Conservation (phyloP, 1,140 invertebrate species). For the Pogonus chalceus region DNA sequence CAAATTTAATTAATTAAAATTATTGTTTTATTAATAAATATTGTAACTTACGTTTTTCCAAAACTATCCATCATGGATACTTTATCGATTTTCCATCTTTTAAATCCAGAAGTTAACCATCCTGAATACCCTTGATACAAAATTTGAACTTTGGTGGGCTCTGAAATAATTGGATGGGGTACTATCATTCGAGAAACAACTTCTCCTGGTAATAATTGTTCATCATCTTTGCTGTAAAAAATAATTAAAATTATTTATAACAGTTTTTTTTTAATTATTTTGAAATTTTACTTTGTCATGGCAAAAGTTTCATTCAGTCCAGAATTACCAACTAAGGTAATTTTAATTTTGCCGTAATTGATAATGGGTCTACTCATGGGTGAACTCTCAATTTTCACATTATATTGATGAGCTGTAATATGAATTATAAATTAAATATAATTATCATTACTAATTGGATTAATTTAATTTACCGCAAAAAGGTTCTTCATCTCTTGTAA, state of each 20-base stretch:
- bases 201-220: constrained; percentile 59
- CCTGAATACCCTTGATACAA: constrained; percentile 83
- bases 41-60: constrained; percentile 53
- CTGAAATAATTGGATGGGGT: constrained; percentile 72
- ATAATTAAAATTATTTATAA: no score
- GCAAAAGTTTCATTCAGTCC: constrained; percentile 80
- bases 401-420: constrained; percentile 69
- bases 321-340: constrained; percentile 69
- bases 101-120: constrained; percentile 79
- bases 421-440: constrained; percentile 2
- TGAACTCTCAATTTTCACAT: constrained; percentile 68
- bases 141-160: constrained; percentile 58
- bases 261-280: no score
- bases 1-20: constrained; percentile 1
- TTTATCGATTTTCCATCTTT: constrained; percentile 71
- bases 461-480: constrained; percentile 62
- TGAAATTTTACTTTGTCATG: constrained; percentile 60
- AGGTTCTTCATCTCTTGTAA: constrained; percentile 83
- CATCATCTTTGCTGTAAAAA: constrained; percentile 59
- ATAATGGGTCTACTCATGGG: constrained; percentile 49
- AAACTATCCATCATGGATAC: constrained; percentile 76
- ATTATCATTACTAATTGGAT: background rate
- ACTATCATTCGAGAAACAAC: constrained; percentile 71
- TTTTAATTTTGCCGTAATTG: constrained; percentile 73
- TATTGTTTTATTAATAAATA: background rate